Percentiles rank a stretch among this genome's conserved stretches.
phyloP scores from a whole-genome alignment of 2,797 vertebrate genomes.

The Phrynocephalus vlangalii region DNA sequence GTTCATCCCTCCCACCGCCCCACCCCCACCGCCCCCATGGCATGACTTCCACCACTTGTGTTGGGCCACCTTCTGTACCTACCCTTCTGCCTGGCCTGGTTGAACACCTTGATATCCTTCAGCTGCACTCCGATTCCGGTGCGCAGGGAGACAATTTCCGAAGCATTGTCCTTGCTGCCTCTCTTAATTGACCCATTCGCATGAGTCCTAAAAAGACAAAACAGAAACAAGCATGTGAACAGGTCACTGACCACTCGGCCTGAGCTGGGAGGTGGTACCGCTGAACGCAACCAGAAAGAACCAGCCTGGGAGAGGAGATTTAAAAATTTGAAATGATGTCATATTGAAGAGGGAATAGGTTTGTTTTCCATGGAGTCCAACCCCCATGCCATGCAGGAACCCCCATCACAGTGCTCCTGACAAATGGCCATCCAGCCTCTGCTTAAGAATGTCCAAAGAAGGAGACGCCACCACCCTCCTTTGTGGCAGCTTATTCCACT shows the following conservation, averaged over 20 bases:
- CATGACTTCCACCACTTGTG: too few relatives aligned
- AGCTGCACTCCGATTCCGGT: constrained; percentile 96
- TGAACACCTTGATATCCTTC: constrained; percentile 99
- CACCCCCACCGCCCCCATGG: too few relatives aligned
- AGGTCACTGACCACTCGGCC: fast-evolving
- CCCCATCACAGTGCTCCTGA: too few relatives aligned
- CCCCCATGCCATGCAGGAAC: too few relatives aligned
- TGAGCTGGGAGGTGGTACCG: neutral
- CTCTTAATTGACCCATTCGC: constrained; percentile 98
- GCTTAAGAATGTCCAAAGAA: too few relatives aligned
- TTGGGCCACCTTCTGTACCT: neutral
- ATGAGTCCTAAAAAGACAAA: constrained; percentile 83
- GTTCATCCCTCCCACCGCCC: too few relatives aligned
- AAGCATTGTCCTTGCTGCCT: constrained; percentile 94
- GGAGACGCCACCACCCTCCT: too few relatives aligned
- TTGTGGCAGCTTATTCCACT: too few relatives aligned
- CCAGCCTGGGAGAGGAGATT: neutral
- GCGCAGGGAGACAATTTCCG: constrained; percentile 90
- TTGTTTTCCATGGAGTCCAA: too few relatives aligned
- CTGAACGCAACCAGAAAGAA: neutral
- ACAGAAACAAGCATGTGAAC: fast-evolving
- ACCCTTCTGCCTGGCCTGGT: constrained; percentile 94
- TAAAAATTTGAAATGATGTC: too few relatives aligned
- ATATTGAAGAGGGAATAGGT: too few relatives aligned
- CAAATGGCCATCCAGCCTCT: too few relatives aligned